A percentile compares a stretch with the other conserved stretches of the same genome.
These are phyloP conservation scores for Melipona beecheii DNA, from an alignment of 2,888 invertebrate genomes.

Conservation along the genomic window DNA sequence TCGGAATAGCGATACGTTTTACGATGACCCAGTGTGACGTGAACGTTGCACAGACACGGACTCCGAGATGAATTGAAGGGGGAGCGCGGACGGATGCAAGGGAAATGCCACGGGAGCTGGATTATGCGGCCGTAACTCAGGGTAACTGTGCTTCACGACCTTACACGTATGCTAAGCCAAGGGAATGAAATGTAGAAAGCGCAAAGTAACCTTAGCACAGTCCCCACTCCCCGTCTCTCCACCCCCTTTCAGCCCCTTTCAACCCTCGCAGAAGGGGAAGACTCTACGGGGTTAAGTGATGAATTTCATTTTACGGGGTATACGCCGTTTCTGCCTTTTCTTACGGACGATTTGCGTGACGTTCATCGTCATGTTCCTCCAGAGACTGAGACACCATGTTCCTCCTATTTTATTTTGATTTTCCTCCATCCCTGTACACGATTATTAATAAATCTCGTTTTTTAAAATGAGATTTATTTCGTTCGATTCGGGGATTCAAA, in stretches of 20 bases:
- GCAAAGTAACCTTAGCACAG: conserved; percentile 52
- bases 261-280: neutral
- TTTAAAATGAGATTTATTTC: neutral
- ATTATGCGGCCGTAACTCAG: conserved; percentile 73
- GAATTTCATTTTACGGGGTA: conserved; percentile 73
- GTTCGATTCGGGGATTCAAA: neutral
- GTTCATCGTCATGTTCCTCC: conserved; percentile 45
- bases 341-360: conserved; percentile 64
- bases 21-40: conserved; percentile 73
- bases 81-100: conserved; percentile 40
- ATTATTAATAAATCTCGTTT: conserved; percentile 13
- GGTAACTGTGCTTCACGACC: conserved; percentile 65
- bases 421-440: neutral
- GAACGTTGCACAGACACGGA: conserved; percentile 56
- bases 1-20: conserved; percentile 74
- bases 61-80: conserved; percentile 55
- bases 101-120: conserved; percentile 58
- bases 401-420: conserved; percentile 56
- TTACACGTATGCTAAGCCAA: conserved; percentile 73
- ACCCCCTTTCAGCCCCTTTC: neutral
- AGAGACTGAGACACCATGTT: conserved; percentile 34
- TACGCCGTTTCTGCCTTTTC: conserved; percentile 62
- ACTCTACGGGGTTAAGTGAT: conserved; percentile 70
- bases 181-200: conserved; percentile 53
- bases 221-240: neutral